These are phyloP conservation scores for Tenebrosternarchus preto DNA, from an alignment of 2,113 vertebrate genomes.

Conservation along the genomic window DNA sequence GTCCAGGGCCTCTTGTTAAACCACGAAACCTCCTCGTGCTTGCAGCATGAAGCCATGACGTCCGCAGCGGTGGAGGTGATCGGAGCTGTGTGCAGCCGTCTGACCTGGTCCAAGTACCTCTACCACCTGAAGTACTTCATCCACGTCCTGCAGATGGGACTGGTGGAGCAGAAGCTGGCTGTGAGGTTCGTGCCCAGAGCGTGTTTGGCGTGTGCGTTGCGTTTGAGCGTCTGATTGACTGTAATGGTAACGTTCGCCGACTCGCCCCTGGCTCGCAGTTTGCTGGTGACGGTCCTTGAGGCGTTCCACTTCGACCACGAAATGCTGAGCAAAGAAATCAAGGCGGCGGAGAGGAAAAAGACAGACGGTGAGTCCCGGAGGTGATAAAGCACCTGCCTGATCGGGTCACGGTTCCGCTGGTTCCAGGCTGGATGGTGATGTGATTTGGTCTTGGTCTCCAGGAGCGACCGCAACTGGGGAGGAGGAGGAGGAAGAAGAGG, in stretches of 20 bases:
- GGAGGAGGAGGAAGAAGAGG: conserved; percentile 55
- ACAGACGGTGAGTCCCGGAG: conserved; percentile 72
- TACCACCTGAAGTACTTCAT: conserved; percentile 91
- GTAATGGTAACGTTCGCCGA: conserved; percentile 7
- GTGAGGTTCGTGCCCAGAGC: conserved; percentile 81
- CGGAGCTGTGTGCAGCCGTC: conserved; percentile 85
- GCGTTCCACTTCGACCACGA: conserved; percentile 92
- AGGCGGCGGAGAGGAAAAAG: conserved; percentile 72
- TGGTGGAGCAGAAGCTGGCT: conserved; percentile 85
- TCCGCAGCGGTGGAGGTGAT: conserved; percentile 87
- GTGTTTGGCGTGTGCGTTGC: background rate
- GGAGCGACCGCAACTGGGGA: conserved; percentile 40
- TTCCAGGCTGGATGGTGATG: background rate
- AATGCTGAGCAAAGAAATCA: conserved; percentile 85
- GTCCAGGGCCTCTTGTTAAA: conserved; percentile 36
- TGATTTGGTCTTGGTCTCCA: background rate
- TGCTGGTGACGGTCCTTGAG: conserved; percentile 88
- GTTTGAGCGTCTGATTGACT: background rate
- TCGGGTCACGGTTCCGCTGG: no score
- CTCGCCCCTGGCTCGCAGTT: conserved; percentile 72
- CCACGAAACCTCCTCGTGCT: background rate
- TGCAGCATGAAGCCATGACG: conserved; percentile 88
- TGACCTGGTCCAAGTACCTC: conserved; percentile 92
- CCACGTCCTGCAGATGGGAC: conserved; percentile 84
- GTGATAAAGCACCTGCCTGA: background rate